Percentiles rank a stretch among this genome's conserved stretches.
phyloP scores from a whole-genome alignment of 64 coral and sea anemone species.

The Dendronephthya gigantea region DNA sequence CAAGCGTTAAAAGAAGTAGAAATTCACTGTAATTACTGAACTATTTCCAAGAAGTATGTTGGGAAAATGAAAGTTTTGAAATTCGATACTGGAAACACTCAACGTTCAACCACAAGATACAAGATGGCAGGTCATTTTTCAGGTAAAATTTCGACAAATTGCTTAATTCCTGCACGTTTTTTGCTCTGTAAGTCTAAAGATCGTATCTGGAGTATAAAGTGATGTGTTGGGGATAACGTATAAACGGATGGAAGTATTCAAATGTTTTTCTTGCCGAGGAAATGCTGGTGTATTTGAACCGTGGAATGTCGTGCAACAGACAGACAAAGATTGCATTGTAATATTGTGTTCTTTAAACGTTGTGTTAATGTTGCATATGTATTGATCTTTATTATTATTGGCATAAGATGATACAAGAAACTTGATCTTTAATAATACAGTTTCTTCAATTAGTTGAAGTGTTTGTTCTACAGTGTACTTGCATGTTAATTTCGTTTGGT shows the following conservation, averaged over 20 bases:
- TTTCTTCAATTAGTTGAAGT: too few relatives aligned
- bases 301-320: not conserved
- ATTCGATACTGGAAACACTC: not conserved
- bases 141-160: not conserved
- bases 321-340: too few relatives aligned
- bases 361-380: too few relatives aligned
- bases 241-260: not conserved
- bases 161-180: not conserved
- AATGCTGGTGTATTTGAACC: not conserved
- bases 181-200: not conserved
- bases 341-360: too few relatives aligned
- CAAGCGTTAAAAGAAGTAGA: too few relatives aligned
- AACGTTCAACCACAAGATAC: not conserved
- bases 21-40: too few relatives aligned
- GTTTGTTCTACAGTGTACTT: too few relatives aligned
- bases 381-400: too few relatives aligned
- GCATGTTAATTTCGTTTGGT: too few relatives aligned
- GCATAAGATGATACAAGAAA: too few relatives aligned
- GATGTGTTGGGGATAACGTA: not conserved
- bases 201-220: not conserved
- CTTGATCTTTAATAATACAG: too few relatives aligned
- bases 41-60: not conserved
- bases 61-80: not conserved
- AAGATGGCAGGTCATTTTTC: slow-evolving; percentile 20
- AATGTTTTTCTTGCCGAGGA: not conserved